Evolutionary conservation across 2,797 vertebrate species (phyloP), one percentile per base, ranked within the genome.

Genomic region (Sphaeramia orbicularis): DNA sequence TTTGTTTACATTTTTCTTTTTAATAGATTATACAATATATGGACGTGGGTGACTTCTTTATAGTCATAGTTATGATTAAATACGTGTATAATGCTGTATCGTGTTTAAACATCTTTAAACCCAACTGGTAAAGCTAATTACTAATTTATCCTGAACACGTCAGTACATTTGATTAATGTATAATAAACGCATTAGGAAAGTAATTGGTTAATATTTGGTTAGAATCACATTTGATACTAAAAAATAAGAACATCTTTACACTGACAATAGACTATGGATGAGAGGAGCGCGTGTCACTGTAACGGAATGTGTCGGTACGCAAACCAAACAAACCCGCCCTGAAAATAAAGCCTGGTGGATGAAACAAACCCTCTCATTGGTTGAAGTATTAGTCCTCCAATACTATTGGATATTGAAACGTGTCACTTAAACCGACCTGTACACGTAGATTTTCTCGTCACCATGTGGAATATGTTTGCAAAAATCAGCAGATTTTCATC

Each of bases 291-390:
- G 4, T 54, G 1, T 5, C 4, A 18, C 1, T 1, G 1, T 18
- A 49, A 4, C 78, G 75, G 84, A 3, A 5, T 10, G 37, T 55
- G 2, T 14, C 2, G 64, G 59, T 77, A 4, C 2, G 9, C 1
- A 83, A 71, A 82, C 1, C 3, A 1, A 4, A 76, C 47, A 56
- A 37, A 83, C 50, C 73, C 30, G 10, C 1, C 15, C 18, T 58
- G 44, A 13, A 59, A 55, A 7, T 37, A 45, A 65, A 63, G 66
- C 10, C 16, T 0, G 49, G 1, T 0, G 13, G 3, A 84, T 89
- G 59, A 57, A 78, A 92, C 62, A 36, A 71, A 45, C 9, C 10
- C 18, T 86, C 13, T 48, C 5, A 90, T 91, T 91, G 85, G 91
- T 27, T 69, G 1, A 57, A 5, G 43, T 4, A 64, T 54, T 65